Evolutionary conservation across 2,797 vertebrate genomes (phyloP).

Genomic region (Falco berigora): DNA sequence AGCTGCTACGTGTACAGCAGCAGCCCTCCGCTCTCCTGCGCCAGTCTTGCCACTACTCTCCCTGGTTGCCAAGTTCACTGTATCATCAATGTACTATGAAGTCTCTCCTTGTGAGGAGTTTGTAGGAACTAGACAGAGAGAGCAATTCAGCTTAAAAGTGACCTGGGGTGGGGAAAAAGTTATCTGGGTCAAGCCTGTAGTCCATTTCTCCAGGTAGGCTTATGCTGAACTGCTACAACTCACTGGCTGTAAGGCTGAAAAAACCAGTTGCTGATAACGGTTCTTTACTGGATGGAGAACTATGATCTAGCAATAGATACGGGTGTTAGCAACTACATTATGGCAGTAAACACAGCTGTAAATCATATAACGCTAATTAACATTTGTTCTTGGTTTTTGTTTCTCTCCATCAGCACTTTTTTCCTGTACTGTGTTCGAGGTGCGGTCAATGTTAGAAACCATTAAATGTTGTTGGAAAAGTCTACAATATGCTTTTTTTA

Average conservation of each 20-base stretch:
- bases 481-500: slow-evolving; percentile 19
- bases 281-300: neutral
- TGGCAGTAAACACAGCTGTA: neutral
- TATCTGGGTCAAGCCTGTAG: neutral
- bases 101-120: neutral
- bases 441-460: neutral
- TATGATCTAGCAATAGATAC: neutral
- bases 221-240: neutral
- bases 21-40: neutral
- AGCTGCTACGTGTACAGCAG: rapidly evolving
- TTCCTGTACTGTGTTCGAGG: neutral
- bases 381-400: neutral
- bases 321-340: neutral
- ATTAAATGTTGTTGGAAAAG: neutral
- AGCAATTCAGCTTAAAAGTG: neutral
- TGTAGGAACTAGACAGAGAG: neutral
- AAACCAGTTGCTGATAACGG: neutral
- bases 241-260: neutral
- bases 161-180: too few relatives aligned
- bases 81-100: neutral
- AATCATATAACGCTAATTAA: slow-evolving; percentile 2
- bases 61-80: neutral
- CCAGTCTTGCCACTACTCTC: neutral
- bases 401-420: slow-evolving; percentile 24
- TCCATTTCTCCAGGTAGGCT: neutral